Percentiles rank a stretch among this genome's conserved stretches.
These are phyloP conservation scores for Trichoplax adhaerens DNA, from an alignment of 37 sponge, comb jelly and placozoan species.

Conservation along the genomic window DNA sequence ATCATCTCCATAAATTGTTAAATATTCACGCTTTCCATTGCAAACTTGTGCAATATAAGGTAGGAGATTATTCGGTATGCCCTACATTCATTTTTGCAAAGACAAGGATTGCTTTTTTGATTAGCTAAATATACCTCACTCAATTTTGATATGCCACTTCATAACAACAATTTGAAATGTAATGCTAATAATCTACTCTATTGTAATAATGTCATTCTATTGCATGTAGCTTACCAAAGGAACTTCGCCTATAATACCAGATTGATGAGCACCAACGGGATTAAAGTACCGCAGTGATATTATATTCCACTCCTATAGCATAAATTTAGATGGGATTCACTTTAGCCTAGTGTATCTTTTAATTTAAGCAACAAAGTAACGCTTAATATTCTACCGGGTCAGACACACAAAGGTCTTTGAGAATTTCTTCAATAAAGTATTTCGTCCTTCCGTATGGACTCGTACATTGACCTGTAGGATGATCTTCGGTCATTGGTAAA, in stretches of 20 bases:
- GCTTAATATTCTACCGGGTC: conserved; percentile 1
- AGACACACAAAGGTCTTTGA: conserved; percentile 44
- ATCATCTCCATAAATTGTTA: conserved; percentile 65
- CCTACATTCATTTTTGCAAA: conserved; percentile 2
- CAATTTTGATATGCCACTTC: too few species aligned
- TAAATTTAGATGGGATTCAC: not conserved
- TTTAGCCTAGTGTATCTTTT: too few species aligned
- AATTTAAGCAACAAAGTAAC: too few species aligned
- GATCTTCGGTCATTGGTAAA: conserved; percentile 46
- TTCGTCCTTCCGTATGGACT: conserved; percentile 94
- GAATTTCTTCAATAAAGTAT: conserved; percentile 72
- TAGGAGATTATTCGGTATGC: conserved; percentile 84
- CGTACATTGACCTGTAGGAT: conserved; percentile 71
- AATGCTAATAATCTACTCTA: too few species aligned
- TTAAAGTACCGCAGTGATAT: conserved; percentile 90
- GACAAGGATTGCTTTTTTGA: too few species aligned
- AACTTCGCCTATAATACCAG: conserved; percentile 14
- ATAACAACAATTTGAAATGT: too few species aligned
- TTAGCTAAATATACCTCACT: too few species aligned
- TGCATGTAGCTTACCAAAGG: too few species aligned
- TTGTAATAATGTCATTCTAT: too few species aligned
- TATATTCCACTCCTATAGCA: conserved; percentile 36
- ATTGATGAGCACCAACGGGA: conserved; percentile 89
- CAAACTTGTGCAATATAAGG: conserved; percentile 66
- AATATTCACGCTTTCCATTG: conserved; percentile 33